Percentiles rank a stretch among this genome's conserved stretches.
Conservation (phyloP, 2,888 invertebrate species). For the Cotesia congregata region DNA sequence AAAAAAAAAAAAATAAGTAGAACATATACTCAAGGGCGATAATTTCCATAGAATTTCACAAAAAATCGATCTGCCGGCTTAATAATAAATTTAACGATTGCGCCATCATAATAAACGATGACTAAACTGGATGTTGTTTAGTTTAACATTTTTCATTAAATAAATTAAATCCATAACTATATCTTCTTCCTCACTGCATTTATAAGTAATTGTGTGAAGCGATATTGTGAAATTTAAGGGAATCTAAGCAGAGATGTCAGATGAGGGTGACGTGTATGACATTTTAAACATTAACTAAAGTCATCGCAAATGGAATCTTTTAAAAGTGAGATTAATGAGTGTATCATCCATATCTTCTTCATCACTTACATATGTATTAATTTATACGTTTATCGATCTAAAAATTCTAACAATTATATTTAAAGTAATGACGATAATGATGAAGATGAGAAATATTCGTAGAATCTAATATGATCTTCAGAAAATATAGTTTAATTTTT, state of each 20-base stretch:
- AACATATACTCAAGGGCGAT: not conserved
- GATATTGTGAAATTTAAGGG: not conserved
- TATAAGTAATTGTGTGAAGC: not conserved
- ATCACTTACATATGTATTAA: not conserved
- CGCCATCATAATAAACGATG: slow-evolving; percentile 18
- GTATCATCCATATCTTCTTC: not conserved
- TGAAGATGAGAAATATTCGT: not conserved
- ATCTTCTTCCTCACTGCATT: not conserved
- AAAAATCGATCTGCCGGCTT: slow-evolving; percentile 38
- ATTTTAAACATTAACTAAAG: not conserved
- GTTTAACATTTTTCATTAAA: not conserved
- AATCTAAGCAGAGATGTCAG: not conserved
- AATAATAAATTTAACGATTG: slow-evolving; percentile 23
- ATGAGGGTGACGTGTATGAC: slow-evolving; percentile 7
- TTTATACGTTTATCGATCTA: not conserved
- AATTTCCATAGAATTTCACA: slow-evolving; percentile 28
- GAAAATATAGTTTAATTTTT: not conserved
- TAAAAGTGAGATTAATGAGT: slow-evolving; percentile 6
- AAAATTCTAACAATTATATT: not conserved
- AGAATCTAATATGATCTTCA: not conserved
- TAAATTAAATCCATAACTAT: slow-evolving; percentile 8
- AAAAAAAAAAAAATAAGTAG: slow-evolving; percentile 13
- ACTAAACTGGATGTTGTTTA: slow-evolving; percentile 10
- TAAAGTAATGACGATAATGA: not conserved
- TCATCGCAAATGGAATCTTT: not conserved